phyloP scores from a whole-genome alignment of 2,797 vertebrate species.

The Stomatorhinus walkeri region DNA sequence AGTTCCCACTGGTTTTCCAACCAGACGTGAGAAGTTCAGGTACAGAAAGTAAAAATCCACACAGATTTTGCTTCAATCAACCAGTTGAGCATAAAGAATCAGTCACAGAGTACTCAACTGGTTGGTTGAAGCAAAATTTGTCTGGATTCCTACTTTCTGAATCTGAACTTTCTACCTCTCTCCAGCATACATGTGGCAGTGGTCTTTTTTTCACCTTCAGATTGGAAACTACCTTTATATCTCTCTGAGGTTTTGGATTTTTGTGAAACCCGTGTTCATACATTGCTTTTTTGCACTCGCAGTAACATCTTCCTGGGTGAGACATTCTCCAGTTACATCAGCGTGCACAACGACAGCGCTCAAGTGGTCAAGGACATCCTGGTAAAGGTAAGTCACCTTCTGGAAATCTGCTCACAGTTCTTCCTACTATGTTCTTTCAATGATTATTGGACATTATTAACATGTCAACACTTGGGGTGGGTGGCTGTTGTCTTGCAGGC shows the following conservation, averaged over 20 bases:
- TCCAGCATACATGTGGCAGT: not conserved
- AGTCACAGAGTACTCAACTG: not conserved
- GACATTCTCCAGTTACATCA: slow-evolving; percentile 98
- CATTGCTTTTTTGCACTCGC: slow-evolving; percentile 5
- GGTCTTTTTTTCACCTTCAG: not conserved
- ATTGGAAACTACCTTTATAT: not conserved
- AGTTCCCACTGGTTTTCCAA: not conserved
- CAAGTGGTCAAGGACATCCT: slow-evolving; percentile 94
- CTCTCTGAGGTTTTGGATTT: not conserved
- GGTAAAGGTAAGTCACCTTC: slow-evolving; percentile 75
- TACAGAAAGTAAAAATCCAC: not conserved
- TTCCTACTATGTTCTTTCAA: not conserved
- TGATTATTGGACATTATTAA: not conserved
- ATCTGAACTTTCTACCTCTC: not conserved
- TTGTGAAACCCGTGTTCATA: not conserved
- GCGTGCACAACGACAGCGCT: slow-evolving; percentile 94
- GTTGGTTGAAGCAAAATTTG: not conserved
- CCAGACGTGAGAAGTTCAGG: not conserved
- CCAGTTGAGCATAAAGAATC: not conserved
- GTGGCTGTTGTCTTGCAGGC: slow-evolving; percentile 60
- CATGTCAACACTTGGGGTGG: not conserved
- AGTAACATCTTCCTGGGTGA: slow-evolving; percentile 98
- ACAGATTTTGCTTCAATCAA: not conserved
- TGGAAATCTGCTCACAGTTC: not conserved
- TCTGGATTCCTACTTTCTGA: not conserved